Evolutionary conservation across 2,113 vertebrate species (phyloP).

Genomic region (Cephalopterus ornatus): DNA sequence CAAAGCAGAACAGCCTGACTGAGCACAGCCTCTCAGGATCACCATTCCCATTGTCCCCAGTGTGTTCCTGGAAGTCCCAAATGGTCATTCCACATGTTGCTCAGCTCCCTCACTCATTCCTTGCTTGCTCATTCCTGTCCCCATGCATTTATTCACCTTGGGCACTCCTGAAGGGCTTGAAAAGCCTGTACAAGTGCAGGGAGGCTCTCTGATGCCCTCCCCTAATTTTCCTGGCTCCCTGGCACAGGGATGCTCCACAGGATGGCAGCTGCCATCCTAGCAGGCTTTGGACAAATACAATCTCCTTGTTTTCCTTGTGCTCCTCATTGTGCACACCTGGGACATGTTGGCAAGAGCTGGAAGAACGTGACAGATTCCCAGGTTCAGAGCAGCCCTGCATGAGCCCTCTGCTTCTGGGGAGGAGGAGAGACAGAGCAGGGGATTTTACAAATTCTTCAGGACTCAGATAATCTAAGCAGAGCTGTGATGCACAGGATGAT

Average conservation of each 20-base stretch:
- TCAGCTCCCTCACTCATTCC: not conserved
- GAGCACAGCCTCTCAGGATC: not conserved
- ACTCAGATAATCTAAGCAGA: not conserved
- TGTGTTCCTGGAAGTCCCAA: not conserved
- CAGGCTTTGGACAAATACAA: not conserved
- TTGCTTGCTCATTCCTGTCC: not conserved
- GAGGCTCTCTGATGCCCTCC: not conserved
- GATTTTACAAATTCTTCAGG: not conserved
- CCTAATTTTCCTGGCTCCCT: not conserved
- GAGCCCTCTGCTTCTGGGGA: not conserved
- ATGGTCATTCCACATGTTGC: not conserved
- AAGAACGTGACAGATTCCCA: not conserved
- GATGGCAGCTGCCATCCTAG: not conserved
- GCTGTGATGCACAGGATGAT: not conserved
- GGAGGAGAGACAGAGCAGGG: not conserved
- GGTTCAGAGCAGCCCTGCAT: not conserved
- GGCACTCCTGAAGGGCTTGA: not conserved
- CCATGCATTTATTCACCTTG: fast-evolving
- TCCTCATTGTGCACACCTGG: slow-evolving; percentile 29
- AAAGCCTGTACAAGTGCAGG: not conserved
- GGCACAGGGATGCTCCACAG: not conserved
- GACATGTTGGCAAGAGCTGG: slow-evolving; percentile 38
- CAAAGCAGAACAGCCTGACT: not conserved
- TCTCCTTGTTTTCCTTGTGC: not conserved
- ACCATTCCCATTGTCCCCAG: not conserved